Evolutionary conservation across 2,113 vertebrate genomes (phyloP).

Genomic region (Mungos mungo): DNA sequence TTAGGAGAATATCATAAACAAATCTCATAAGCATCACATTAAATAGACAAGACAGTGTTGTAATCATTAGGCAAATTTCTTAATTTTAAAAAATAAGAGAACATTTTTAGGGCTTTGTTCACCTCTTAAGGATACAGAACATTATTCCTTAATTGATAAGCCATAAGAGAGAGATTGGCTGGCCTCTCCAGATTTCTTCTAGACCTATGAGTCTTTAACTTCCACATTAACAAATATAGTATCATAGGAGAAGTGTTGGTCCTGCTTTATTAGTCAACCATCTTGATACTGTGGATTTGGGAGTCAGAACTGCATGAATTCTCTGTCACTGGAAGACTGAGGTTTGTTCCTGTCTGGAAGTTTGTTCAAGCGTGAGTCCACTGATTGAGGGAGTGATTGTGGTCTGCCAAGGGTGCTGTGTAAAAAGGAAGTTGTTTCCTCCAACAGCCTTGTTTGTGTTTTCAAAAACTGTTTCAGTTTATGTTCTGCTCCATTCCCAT

Average conservation of each 20-base stretch:
- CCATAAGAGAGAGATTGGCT: background rate
- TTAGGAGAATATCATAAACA: background rate
- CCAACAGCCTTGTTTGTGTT: slow-evolving; percentile 75
- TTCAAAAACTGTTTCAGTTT: slow-evolving; percentile 69
- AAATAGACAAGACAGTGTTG: background rate
- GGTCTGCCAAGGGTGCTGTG: slow-evolving; percentile 62
- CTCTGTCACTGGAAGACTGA: slow-evolving; percentile 61
- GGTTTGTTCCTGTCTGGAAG: slow-evolving; percentile 72
- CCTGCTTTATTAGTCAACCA: background rate
- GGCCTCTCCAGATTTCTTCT: background rate
- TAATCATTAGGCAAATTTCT: background rate
- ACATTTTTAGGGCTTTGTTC: background rate
- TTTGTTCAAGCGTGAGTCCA: slow-evolving; percentile 39
- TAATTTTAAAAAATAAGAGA: background rate
- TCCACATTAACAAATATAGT: background rate
- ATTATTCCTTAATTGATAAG: background rate
- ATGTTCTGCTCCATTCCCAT: slow-evolving; percentile 72
- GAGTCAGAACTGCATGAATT: background rate
- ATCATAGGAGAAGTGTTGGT: background rate
- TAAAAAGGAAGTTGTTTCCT: slow-evolving; percentile 73
- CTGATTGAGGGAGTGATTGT: slow-evolving; percentile 67
- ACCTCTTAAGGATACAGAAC: background rate
- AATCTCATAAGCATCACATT: background rate
- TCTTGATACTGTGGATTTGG: background rate
- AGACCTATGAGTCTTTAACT: background rate